Percentiles rank a stretch among this genome's conserved stretches.
Conservation (phyloP, 2,888 invertebrate genomes). For the Drosophila atripex region DNA sequence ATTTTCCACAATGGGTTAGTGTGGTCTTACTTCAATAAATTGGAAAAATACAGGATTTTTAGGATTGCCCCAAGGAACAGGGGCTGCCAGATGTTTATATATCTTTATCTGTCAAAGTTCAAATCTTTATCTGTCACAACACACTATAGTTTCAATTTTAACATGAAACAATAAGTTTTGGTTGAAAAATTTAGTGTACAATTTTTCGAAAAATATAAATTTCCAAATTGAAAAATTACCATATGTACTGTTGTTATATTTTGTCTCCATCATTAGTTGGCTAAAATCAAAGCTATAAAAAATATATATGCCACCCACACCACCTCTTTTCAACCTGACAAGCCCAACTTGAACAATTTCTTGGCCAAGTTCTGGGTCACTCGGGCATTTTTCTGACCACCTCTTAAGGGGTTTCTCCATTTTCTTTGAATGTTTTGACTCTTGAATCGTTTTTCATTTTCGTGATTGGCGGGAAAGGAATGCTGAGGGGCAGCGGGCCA, state of each 20-base stretch:
- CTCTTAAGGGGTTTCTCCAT: conserved; percentile 38
- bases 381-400: conserved; percentile 44
- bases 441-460: conserved; percentile 45
- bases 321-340: neutral
- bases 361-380: conserved; percentile 72
- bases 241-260: neutral
- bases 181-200: no score
- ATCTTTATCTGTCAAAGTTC: no score
- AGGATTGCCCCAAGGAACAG: neutral
- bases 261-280: no score
- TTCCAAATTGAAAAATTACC: no score
- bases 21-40: no score
- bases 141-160: no score
- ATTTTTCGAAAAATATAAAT: no score
- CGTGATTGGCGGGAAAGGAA: neutral
- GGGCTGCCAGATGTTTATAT: no score
- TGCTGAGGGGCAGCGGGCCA: conserved; percentile 1
- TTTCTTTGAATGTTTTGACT: conserved; percentile 24
- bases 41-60: no score
- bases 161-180: no score
- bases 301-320: neutral
- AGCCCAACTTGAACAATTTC: conserved; percentile 21
- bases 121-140: no score
- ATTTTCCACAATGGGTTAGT: no score
- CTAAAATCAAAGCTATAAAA: conserved; percentile 30